A percentile compares a stretch with the other conserved stretches of the same genome.
Conservation (phyloP, 2,797 vertebrate species). For the Setipinna tenuifilis region DNA sequence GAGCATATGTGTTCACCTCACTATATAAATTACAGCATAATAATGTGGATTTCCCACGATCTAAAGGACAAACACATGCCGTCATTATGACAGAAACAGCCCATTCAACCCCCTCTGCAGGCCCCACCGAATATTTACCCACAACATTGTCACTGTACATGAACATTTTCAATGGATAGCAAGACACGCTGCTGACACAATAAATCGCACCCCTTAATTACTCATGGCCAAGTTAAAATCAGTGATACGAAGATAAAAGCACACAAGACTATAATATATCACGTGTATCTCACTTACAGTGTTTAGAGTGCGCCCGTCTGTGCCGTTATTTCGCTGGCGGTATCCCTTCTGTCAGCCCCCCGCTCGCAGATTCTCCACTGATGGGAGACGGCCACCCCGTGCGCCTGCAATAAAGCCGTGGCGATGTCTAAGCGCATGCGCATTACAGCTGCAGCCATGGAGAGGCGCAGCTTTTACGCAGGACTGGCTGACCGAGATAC, state of each 20-base stretch:
- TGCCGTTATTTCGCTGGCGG: conserved; percentile 61
- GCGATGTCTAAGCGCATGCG: conserved; percentile 67
- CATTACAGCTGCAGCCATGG: conserved; percentile 66
- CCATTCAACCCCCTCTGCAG: conserved; percentile 69
- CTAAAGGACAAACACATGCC: conserved; percentile 46
- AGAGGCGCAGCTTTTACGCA: conserved; percentile 43
- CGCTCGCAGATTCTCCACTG: conserved; percentile 59
- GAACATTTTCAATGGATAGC: conserved; percentile 49
- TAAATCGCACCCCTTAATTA: neutral
- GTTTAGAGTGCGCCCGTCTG: conserved; percentile 50
- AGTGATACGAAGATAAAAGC: too few relatives aligned
- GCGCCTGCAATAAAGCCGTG: conserved; percentile 67
- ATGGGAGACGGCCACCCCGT: conserved; percentile 68
- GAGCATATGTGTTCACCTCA: neutral
- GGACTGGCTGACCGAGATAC: conserved; percentile 21
- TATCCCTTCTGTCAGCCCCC: conserved; percentile 57
- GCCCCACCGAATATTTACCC: conserved; percentile 65
- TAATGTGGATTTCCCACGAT: neutral
- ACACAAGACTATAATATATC: accelerated
- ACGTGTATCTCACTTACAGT: conserved; percentile 67
- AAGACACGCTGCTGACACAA: conserved; percentile 43
- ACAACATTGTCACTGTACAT: conserved; percentile 56
- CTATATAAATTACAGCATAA: neutral
- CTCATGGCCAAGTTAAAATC: neutral
- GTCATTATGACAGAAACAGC: conserved; percentile 52